Conservation (phyloP, 2,113 vertebrate species). For the Alouatta palliata region DNA sequence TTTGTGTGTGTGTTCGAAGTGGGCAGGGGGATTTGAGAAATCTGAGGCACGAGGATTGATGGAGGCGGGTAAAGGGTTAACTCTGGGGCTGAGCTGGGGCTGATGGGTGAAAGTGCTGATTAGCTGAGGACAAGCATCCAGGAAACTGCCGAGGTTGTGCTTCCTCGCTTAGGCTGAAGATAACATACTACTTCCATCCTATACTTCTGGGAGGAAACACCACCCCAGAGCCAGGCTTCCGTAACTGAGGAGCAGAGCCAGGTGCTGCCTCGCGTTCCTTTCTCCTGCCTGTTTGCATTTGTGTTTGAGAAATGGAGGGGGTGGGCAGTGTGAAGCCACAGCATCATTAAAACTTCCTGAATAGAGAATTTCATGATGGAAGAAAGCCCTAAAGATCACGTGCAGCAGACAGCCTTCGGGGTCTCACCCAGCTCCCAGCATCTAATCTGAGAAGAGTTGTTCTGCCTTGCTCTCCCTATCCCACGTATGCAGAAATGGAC, state of each 20-base stretch:
- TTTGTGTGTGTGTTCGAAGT: not conserved
- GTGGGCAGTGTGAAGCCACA: not conserved
- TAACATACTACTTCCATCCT: not conserved
- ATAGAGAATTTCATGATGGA: not conserved
- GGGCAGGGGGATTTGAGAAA: not conserved
- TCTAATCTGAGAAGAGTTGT: not conserved
- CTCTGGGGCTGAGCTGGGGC: not conserved
- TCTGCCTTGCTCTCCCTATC: not conserved
- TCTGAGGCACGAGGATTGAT: not conserved
- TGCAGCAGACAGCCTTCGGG: not conserved
- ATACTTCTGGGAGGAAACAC: not conserved
- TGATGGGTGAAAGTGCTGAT: slow-evolving; percentile 44
- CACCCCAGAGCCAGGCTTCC: not conserved
- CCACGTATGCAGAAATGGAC: not conserved
- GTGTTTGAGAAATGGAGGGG: not conserved
- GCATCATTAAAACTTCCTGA: not conserved
- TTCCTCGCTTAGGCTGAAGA: slow-evolving; percentile 30
- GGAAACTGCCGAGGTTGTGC: not conserved
- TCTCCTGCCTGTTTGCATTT: not conserved
- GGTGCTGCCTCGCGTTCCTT: not conserved
- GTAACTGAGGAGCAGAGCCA: not conserved
- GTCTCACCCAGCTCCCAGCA: not conserved
- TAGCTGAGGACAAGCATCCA: not conserved
- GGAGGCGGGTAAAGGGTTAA: not conserved
- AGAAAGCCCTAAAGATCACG: not conserved